phyloP scores from a whole-genome alignment of 2,113 vertebrate species.

The Prochilodus magdalenae region DNA sequence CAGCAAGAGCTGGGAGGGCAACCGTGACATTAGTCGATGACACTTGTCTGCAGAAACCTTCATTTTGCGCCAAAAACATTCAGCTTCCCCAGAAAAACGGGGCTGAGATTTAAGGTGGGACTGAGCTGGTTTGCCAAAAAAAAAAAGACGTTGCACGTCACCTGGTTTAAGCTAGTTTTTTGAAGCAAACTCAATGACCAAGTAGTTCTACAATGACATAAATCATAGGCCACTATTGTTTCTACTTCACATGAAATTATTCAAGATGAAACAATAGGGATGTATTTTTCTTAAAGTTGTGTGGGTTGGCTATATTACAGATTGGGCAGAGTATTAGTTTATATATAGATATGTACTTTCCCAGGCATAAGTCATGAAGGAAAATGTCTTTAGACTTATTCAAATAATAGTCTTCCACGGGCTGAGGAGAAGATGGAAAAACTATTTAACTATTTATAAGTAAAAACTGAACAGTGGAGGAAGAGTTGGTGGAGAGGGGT shows the following conservation, averaged over 20 bases:
- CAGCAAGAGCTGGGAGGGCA: constrained; percentile 91
- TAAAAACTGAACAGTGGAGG: not conserved
- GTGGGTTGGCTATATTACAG: not conserved
- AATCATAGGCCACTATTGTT: not conserved
- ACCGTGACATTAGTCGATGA: constrained; percentile 98
- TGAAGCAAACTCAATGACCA: constrained; percentile 15
- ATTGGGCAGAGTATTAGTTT: not conserved
- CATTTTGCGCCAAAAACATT: constrained; percentile 26
- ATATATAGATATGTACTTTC: not conserved
- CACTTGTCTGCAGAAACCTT: constrained; percentile 14
- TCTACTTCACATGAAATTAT: not conserved
- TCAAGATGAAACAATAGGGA: not conserved
- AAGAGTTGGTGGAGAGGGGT: not conserved
- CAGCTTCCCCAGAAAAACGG: not conserved
- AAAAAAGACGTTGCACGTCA: not conserved
- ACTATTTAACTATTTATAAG: not conserved
- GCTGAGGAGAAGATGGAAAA: constrained; percentile 8
- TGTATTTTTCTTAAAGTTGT: constrained; percentile 13
- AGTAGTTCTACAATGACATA: not conserved
- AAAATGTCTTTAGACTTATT: not conserved
- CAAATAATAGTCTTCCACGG: constrained; percentile 26
- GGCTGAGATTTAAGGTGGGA: constrained; percentile 32
- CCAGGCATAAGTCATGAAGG: not conserved
- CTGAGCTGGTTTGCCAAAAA: constrained; percentile 8
- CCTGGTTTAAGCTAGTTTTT: not conserved